phyloP scores from a whole-genome alignment of 35 echinoderm and acorn worm genomes.

The Heliocidaris erythrogramma region DNA sequence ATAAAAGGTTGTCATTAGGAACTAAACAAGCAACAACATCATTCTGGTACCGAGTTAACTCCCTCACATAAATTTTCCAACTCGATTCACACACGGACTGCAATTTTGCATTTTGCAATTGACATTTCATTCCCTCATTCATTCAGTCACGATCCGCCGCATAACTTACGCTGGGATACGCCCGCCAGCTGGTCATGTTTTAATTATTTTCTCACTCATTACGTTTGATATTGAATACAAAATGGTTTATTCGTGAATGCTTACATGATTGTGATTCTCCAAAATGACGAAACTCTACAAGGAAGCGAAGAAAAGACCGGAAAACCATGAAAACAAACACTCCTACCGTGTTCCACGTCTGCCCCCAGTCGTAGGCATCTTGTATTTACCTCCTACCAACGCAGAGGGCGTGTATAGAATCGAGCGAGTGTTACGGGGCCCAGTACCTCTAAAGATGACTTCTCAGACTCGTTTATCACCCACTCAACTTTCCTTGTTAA shows the following conservation, averaged over 20 bases:
- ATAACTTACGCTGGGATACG: not conserved
- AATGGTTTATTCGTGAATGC: not conserved
- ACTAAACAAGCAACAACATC: too few relatives aligned
- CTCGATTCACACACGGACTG: too few relatives aligned
- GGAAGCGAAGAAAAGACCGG: not conserved
- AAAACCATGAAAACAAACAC: not conserved
- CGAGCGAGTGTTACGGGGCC: too few relatives aligned
- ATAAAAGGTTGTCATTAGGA: too few relatives aligned
- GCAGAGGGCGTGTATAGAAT: not conserved
- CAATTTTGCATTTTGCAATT: too few relatives aligned
- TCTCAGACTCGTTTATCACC: too few relatives aligned
- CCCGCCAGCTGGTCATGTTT: constrained; percentile 2
- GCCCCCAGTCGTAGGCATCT: not conserved
- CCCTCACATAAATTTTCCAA: too few relatives aligned
- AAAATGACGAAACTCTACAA: not conserved
- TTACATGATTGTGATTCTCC: not conserved
- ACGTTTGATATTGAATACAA: not conserved
- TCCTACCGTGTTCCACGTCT: not conserved
- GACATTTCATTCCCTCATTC: too few relatives aligned
- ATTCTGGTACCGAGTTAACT: too few relatives aligned
- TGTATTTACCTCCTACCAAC: not conserved
- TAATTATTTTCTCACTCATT: not conserved
- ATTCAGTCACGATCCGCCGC: too few relatives aligned
- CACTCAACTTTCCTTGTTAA: too few relatives aligned
- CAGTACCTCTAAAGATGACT: too few relatives aligned